phyloP scores from a whole-genome alignment of 37 sponge, comb jelly and placozoan genomes.

The Aphrocallistes beatrix region DNA sequence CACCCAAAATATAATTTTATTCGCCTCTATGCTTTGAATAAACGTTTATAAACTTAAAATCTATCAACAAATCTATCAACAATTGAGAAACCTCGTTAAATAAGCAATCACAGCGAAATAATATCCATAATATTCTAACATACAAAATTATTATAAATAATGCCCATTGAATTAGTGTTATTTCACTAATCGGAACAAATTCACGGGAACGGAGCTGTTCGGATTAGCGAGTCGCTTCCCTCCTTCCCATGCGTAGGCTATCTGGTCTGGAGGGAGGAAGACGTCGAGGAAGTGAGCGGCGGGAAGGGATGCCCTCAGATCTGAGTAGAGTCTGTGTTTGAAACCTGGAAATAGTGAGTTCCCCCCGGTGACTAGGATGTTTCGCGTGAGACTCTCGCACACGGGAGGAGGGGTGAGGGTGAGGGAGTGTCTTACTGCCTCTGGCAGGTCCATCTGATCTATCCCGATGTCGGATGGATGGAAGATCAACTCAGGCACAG shows the following conservation, averaged over 20 bases:
- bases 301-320: conserved; percentile 54
- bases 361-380: conserved; percentile 87
- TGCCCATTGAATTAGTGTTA: too few species aligned
- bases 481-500: conserved; percentile 89
- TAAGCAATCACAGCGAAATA: too few species aligned
- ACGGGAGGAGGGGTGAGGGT: conserved; percentile 56
- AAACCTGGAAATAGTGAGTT: conserved; percentile 64
- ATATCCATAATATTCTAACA: too few species aligned
- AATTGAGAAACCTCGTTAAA: too few species aligned
- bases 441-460: conserved; percentile 75
- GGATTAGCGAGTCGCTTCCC: conserved; percentile 23
- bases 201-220: too few species aligned
- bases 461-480: conserved; percentile 92
- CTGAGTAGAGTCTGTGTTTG: conserved; percentile 45
- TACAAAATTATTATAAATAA: too few species aligned
- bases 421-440: conserved; percentile 69
- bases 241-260: conserved; percentile 62
- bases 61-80: too few species aligned
- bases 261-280: conserved; percentile 35
- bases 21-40: too few species aligned
- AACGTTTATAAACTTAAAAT: too few species aligned
- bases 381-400: conserved; percentile 75
- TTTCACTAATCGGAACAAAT: too few species aligned
- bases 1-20: too few species aligned
- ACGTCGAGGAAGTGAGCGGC: conserved; percentile 45